Base-by-base conservation (phyloP, 2,113 vertebrate genomes). In the Saguinus midas region DNA sequence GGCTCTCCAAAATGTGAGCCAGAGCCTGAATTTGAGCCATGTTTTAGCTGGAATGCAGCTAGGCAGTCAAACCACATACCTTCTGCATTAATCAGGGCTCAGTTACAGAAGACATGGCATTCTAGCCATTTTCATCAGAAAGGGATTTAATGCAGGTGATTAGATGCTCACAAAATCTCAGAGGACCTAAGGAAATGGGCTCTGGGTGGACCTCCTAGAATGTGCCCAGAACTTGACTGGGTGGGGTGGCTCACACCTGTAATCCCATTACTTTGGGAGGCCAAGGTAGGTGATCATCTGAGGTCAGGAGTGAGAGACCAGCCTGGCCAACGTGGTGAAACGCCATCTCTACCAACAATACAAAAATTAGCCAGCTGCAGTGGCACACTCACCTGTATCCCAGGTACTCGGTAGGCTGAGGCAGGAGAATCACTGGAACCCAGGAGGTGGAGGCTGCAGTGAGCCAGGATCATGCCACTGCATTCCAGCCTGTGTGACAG, bases 51-150 rank as follows among this genome's bases (percentile, higher is more conserved):
- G 75, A 32, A 57, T 91, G 18, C 2, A 73, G 9, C 32, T 52
- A 23, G 18, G 43, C 70, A 64, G 8, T 37, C 55, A 35, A 27
- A 61, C 48, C 52, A 29, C 21, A 17, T 45, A 57, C 37, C 9
- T 9, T 90, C 81, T 57, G n/a, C 45, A 10, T 64, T 72, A 80
- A 90, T 57, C 45, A 57, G 52, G 12, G 21, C 61, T 70, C 55
- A 45, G 43, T 37, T 55, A 73, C 1, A 58, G 91, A 52, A 61
- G 89, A 52, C 72, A 83, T 23, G 25, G 37, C 43, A 50, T 89
- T 61, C 32, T 92, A 50, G 13, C 11, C 17, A 37, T 87, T 80
- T 83, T 96, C 68, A 70, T 84, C 70, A 40, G 57, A 70, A n/a
- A 23, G 50, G 68, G 29, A 81, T 45, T 81, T 91, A 64, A 52